Conservation (phyloP, 2,797 vertebrate species). For the Cygnus olor region DNA sequence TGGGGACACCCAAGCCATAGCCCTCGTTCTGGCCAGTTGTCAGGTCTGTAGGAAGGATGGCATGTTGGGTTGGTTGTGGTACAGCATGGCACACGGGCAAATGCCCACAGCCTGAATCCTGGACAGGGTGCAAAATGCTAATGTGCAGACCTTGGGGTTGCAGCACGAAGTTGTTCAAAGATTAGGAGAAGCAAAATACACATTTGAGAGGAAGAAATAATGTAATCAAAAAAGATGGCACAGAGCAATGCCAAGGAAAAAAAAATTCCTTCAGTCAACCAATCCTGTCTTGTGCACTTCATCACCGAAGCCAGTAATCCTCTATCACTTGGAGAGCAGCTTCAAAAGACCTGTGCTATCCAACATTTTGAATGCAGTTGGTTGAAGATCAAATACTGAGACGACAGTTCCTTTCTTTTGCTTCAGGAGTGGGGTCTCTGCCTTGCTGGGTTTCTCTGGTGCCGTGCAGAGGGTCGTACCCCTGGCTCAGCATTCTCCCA, state of each 20-base stretch:
- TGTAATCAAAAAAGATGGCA: constrained; percentile 55
- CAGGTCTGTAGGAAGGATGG: constrained; percentile 5
- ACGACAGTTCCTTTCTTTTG: neutral
- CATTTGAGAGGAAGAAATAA: constrained; percentile 35
- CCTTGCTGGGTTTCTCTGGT: constrained; percentile 3
- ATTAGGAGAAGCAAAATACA: constrained; percentile 11
- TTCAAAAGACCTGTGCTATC: constrained; percentile 32
- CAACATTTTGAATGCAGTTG: constrained; percentile 31
- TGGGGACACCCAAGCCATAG: neutral
- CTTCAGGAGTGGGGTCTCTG: neutral
- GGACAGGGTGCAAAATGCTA: neutral
- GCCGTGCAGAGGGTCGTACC: accelerated
- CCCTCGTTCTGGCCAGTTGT: neutral
- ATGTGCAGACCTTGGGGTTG: constrained; percentile 16
- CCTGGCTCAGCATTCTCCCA: neutral
- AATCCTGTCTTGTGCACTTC: constrained; percentile 13
- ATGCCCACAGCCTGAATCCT: neutral
- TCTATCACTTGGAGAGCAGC: constrained; percentile 24
- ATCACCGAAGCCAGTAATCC: constrained; percentile 16
- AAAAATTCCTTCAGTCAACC: constrained; percentile 18
- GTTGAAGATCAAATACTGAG: constrained; percentile 44
- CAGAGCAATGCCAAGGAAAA: constrained; percentile 14
- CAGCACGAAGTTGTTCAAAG: constrained; percentile 27
- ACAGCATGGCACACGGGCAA: neutral
- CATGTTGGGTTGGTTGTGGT: neutral